Conservation (phyloP, 2,113 vertebrate genomes). For the Scopus umbretta region DNA sequence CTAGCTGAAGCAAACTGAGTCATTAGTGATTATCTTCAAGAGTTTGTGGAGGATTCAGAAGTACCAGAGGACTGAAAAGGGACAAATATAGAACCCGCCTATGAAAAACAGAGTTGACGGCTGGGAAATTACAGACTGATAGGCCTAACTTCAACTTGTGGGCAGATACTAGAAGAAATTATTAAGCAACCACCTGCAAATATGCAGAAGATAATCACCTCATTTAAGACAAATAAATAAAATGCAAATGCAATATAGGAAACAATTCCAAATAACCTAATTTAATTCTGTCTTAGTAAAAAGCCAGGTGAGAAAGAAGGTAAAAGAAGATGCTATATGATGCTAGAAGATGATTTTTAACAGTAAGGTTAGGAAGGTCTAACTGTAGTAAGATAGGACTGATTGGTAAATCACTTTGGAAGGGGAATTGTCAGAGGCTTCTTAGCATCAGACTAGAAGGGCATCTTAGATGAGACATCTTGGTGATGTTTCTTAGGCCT, state of each 20-base stretch:
- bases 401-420: not conserved
- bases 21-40: constrained; percentile 45
- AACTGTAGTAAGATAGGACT: not conserved
- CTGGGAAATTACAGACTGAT: not conserved
- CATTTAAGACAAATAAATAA: not conserved
- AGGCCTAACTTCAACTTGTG: not conserved
- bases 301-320: not conserved
- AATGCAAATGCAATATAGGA: not conserved
- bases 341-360: not conserved
- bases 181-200: not conserved
- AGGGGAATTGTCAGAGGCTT: not conserved
- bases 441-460: not conserved
- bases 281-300: not conserved
- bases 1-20: constrained; percentile 5
- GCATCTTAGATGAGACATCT: not conserved
- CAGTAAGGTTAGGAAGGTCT: not conserved
- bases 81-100: constrained; percentile 33
- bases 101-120: not conserved
- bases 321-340: not conserved
- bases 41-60: constrained; percentile 22
- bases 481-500: not conserved
- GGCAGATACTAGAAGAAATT: not conserved
- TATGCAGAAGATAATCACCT: not conserved
- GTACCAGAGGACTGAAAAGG: not conserved
- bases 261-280: not conserved